Base-by-base conservation (phyloP, 1,140 invertebrate species). In the Drosophila ogumai region DNA sequence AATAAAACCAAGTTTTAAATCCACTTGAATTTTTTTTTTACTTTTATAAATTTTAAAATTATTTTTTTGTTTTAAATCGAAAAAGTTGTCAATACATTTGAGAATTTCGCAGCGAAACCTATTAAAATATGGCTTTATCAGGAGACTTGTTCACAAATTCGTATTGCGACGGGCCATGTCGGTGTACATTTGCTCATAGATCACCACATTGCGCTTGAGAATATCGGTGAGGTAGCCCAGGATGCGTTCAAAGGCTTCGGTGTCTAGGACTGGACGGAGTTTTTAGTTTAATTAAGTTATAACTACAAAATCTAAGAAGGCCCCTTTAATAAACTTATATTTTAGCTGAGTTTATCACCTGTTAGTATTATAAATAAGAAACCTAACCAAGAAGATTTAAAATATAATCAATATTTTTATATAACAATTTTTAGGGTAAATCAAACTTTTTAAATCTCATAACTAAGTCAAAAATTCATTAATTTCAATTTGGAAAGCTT, bases 151-250 rank as follows among this genome's bases (percentile, higher is more conserved):
- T 90, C 64, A 90, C 52, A 90, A 54, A 68, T 72, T 81, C 34
- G 85, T 90, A 50, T 69, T 79, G 31, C 85, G 81, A 34, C 78
- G 66, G 2, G 85, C 85, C 86, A 90, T 81, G 54, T 90, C 85
- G 38, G 87, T 86, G 49, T 87, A 91, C 75, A 86, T 91, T 80
- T 90, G 79, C 82, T 90, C 86, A 55, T 90, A 90, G 67, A 86
- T 79, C 67, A 90, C 61, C n/a, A 92, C 73, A 69, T 91, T 91
- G 36, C 87, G 91, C 74, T 92, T 92, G 41, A 92, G 91, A 31
- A 92, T 78, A 55, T 92, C 91, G 75, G 90, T 86, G 15, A 92
- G 73, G 75, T 87, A 86, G 65, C 91, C 91, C 65, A 92, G 80
- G 36, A 92, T 91, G 22, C 91, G 90, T 38, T 91, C 82, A 57